Base-by-base conservation (phyloP, 2,888 invertebrate species). In the Eumacrocentrus americanus region DNA sequence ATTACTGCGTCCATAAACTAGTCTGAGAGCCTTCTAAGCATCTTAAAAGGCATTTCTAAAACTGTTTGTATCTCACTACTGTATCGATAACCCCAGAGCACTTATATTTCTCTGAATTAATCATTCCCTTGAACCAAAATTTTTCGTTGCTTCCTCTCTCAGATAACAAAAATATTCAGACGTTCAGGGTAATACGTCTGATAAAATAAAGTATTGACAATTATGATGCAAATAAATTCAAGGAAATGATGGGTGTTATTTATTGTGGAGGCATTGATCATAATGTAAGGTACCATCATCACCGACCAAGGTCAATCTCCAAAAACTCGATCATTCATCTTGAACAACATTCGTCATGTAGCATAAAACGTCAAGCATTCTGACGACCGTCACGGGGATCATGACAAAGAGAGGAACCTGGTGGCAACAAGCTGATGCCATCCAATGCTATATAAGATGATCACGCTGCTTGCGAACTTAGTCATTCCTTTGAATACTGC, bases 391-490 rank as follows among this genome's bases (percentile, higher is more conserved):
- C 62, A 62, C 55, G 63, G 60, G 62, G 42, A 62, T 61, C 42
- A 52, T 38, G 56, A 51, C 52, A 44, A 51, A 57, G 61, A 61
- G 64, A 62, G 66, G 57, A 64, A 60, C 40, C 61, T 65, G 61
- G 62, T 65, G 66, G 68, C 61, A 67, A 65, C 58, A 51, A 35
- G 58, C 58, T 57, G 65, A 66, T 65, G 65, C 63, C 56, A 61
- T 63, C 65, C 66, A 69, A 70, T 67, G 61, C 76, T 78, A 78
- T 78, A 78, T 78, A 78, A 78, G 78, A 72, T 73, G 71, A 72
- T 65, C 69, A 68, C 37, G 59, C 46, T 51, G 64, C 65, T 64
- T 62, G 67, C 62, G 67, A 63, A 71, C 66, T 73, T 73, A 77
- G 77, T 77, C 76, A 76, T 73, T 76, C 76, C 63, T 62, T 65